Conservation (phyloP, 2,797 vertebrate genomes). For the Falco naumanni region DNA sequence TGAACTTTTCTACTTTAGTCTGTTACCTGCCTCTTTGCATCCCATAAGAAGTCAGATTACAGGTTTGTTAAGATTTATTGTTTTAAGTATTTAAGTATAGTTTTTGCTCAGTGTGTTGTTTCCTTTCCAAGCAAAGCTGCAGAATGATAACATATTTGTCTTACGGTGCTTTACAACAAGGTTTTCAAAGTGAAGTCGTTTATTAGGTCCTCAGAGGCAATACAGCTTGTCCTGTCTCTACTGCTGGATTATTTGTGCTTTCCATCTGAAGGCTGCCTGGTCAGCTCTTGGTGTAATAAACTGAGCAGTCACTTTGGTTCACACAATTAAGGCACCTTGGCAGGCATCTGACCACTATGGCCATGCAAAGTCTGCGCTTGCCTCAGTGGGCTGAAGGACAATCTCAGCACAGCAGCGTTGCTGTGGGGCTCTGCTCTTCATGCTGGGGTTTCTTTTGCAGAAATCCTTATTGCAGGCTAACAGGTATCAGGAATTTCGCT, state of each 20-base stretch:
- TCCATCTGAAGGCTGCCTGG: neutral
- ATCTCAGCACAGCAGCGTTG: neutral
- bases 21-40: neutral
- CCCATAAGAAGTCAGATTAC: neutral
- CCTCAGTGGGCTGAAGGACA: neutral
- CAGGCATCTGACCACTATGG: neutral
- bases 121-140: neutral
- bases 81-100: neutral
- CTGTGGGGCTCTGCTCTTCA: neutral
- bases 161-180: neutral
- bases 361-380: fast-evolving
- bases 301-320: neutral
- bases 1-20: neutral
- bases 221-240: neutral
- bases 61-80: neutral
- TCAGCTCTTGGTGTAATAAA: neutral
- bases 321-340: neutral
- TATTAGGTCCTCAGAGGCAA: neutral
- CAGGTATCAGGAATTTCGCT: neutral
- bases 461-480: neutral
- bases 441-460: neutral
- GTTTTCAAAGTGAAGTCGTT: neutral
- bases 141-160: neutral
- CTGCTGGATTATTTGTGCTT: neutral
- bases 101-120: neutral